phyloP scores from a whole-genome alignment of 2,888 invertebrate genomes.

The Caprella mutica region DNA sequence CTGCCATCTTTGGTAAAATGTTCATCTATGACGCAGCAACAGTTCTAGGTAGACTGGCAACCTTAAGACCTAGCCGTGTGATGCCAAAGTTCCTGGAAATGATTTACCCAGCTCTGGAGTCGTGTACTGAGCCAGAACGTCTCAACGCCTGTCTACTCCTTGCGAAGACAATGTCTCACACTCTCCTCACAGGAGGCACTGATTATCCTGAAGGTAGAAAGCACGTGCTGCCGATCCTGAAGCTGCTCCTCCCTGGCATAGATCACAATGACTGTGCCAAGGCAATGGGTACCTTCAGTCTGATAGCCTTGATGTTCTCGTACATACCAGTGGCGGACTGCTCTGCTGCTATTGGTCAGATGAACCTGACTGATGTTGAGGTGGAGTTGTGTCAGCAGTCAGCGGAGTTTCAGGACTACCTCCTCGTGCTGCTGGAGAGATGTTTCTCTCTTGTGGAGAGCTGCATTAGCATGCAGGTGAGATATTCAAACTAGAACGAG shows the following conservation, averaged over 20 bases:
- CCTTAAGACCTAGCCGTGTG: slow-evolving; percentile 66
- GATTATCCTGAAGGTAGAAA: slow-evolving; percentile 61
- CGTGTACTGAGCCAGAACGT: slow-evolving; percentile 77
- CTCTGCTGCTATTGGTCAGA: slow-evolving; percentile 55
- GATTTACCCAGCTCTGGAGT: slow-evolving; percentile 66
- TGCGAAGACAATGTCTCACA: slow-evolving; percentile 56
- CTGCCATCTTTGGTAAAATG: slow-evolving; percentile 65
- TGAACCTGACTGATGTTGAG: slow-evolving; percentile 49
- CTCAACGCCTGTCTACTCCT: slow-evolving; percentile 60
- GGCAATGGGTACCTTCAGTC: slow-evolving; percentile 52
- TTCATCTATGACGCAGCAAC: slow-evolving; percentile 52
- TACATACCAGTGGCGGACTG: slow-evolving; percentile 76
- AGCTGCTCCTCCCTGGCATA: slow-evolving; percentile 71
- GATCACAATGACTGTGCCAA: slow-evolving; percentile 74
- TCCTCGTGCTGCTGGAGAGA: slow-evolving; percentile 70
- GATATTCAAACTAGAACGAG: slow-evolving; percentile 49
- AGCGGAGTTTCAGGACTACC: slow-evolving; percentile 77
- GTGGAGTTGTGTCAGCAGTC: slow-evolving; percentile 60
- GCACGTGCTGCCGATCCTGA: slow-evolving; percentile 67
- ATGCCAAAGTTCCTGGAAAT: slow-evolving; percentile 70
- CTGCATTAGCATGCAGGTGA: slow-evolving; percentile 40
- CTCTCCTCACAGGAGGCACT: slow-evolving; percentile 47
- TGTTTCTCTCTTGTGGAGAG: slow-evolving; percentile 49
- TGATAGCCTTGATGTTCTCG: slow-evolving; percentile 61
- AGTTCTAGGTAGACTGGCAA: slow-evolving; percentile 62